Percentiles rank a stretch among this genome's conserved stretches.
These are phyloP conservation scores for Wiebesia pumilae DNA, from an alignment of 1,140 invertebrate species.

Conservation along the genomic window DNA sequence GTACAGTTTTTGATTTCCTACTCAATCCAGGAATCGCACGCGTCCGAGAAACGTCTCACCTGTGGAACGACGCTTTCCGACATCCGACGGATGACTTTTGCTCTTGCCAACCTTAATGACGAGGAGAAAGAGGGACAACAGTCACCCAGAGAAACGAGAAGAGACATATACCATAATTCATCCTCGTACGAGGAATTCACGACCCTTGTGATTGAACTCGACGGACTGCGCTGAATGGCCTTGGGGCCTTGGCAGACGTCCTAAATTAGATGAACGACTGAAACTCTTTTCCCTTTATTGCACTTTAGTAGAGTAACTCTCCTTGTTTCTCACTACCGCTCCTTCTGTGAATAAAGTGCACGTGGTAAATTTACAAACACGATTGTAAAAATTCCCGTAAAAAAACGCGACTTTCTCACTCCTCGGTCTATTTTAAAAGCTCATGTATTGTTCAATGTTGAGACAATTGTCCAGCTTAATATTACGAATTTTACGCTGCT, in stretches of 20 bases:
- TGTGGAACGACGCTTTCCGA: neutral
- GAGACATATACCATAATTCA: conserved; percentile 13
- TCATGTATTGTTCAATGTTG: no score
- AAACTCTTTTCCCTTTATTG: neutral
- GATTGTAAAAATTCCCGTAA: neutral
- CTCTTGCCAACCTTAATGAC: neutral
- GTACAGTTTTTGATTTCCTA: no score
- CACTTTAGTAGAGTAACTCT: neutral
- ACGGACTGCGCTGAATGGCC: neutral
- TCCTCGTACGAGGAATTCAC: neutral
- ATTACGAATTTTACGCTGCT: no score
- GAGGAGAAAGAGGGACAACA: neutral
- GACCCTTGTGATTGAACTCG: conserved; percentile 10
- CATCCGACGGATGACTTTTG: neutral
- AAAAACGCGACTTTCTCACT: no score
- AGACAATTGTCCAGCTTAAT: no score
- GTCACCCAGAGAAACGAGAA: neutral
- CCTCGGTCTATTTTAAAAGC: no score
- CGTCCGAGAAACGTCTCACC: neutral
- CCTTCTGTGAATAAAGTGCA: neutral
- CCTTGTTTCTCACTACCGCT: neutral
- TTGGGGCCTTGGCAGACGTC: conserved; percentile 31
- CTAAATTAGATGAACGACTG: conserved; percentile 31
- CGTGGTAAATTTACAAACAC: neutral
- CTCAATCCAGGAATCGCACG: no score